Conservation (phyloP, 2,113 vertebrate species). For the Macheiramphus alcinus region DNA sequence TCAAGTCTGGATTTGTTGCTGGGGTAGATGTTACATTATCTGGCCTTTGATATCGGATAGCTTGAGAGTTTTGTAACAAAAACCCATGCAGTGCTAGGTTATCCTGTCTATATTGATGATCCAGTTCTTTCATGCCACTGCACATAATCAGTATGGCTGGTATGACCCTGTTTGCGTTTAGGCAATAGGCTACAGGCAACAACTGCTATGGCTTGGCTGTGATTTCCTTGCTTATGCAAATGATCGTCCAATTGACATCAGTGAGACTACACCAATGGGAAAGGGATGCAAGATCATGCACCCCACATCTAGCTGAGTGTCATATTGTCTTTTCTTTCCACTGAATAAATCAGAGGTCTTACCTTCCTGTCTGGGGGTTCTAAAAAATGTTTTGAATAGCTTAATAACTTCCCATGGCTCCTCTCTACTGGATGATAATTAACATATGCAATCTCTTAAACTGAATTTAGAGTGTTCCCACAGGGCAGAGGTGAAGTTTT, state of each 20-base stretch:
- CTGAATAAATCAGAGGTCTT: neutral
- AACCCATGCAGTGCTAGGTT: neutral
- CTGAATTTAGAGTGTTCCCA: neutral
- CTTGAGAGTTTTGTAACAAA: neutral
- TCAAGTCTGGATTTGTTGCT: neutral
- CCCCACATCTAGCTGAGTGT: neutral
- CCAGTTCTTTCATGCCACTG: neutral
- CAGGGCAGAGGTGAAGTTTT: neutral
- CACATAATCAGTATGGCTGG: neutral
- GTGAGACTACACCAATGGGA: neutral
- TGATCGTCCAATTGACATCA: neutral
- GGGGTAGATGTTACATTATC: neutral
- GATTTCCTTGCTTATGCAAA: neutral
- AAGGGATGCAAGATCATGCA: neutral
- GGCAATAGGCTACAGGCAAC: neutral
- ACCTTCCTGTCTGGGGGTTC: neutral
- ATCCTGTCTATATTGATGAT: neutral
- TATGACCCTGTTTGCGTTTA: neutral
- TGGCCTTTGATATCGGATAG: neutral
- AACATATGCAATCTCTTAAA: neutral
- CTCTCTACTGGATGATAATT: neutral
- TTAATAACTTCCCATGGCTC: neutral
- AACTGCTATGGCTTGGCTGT: neutral
- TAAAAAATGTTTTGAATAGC: neutral
- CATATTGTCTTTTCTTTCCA: neutral